A percentile compares a stretch with the other conserved stretches of the same genome.
These are phyloP conservation scores for Pseudococcus jackbeardsleyi DNA, from an alignment of 2,888 invertebrate species.

Conservation along the genomic window DNA sequence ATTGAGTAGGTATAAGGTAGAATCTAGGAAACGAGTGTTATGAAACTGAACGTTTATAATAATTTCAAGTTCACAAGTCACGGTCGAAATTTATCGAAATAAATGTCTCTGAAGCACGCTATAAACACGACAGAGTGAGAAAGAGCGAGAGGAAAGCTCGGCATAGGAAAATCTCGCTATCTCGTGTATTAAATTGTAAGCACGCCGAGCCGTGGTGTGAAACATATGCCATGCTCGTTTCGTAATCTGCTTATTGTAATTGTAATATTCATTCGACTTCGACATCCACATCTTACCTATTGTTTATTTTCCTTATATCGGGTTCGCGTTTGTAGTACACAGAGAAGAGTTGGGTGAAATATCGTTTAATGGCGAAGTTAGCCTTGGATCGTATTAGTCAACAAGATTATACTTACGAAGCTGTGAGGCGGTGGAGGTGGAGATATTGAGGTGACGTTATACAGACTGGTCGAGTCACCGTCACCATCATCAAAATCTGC, in stretches of 20 bases:
- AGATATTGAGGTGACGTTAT: slow-evolving; percentile 1
- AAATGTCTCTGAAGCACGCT: slow-evolving; percentile 23
- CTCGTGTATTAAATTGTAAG: neutral
- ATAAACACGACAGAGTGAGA: neutral
- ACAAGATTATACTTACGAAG: slow-evolving; percentile 8
- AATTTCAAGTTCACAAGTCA: slow-evolving; percentile 48
- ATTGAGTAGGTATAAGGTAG: neutral
- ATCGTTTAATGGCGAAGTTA: slow-evolving; percentile 44
- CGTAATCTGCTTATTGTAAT: neutral
- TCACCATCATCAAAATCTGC: slow-evolving; percentile 3
- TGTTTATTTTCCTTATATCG: slow-evolving; percentile 41
- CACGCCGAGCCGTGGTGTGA: neutral
- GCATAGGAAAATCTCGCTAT: neutral
- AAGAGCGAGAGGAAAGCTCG: neutral
- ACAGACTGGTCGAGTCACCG: neutral
- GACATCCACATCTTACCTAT: slow-evolving; percentile 2
- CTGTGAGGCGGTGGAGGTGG: neutral
- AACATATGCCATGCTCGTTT: neutral
- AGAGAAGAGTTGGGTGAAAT: slow-evolving; percentile 6
- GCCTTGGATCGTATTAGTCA: slow-evolving; percentile 26
- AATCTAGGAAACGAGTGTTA: slow-evolving; percentile 5
- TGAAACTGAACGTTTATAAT: neutral
- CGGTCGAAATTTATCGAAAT: slow-evolving; percentile 46
- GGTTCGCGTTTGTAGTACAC: neutral
- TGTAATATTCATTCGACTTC: slow-evolving; percentile 26